Base-by-base conservation (phyloP, 2,888 invertebrate genomes). In the Luffia ferchaultella region DNA sequence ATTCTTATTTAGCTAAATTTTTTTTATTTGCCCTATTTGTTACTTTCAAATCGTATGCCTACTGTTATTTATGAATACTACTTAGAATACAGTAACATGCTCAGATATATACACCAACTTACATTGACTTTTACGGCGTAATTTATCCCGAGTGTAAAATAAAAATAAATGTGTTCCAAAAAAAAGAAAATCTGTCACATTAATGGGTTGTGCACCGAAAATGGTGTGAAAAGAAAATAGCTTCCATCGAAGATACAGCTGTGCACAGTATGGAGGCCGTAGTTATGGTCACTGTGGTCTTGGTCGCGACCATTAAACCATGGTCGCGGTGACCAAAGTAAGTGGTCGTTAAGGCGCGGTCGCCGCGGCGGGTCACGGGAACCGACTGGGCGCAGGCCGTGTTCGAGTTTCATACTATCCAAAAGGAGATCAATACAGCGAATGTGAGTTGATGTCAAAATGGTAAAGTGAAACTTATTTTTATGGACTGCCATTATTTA, bases 331-430 rank as follows among this genome's bases (percentile, higher is more conserved):
- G 30, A 30, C 12, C 5, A 7, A 12, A 3, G 30, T 30, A 12
- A 3, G 30, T 30, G 30, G 30, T 30, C 30, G 30, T 3, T 12
- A 12, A 63, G 70, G 77, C 80, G 80, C 80, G 76, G 65, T 59
- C 67, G 65, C 78, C 66, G 57, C 52, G 49, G 64, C 77, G 73
- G 73, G 74, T 57, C 67, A 63, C 65, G 57, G 60, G 59, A 61
- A 64, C 71, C 18, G 67, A 82, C 82, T 79, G 78, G 71, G 74
- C 74, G 72, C 76, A 67, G 70, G 68, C 63, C 30, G 30, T 30
- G 30, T 30, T 30, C 30, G 30, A 30, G 30, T 30, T 53, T 59
- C 59, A 62, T 67, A 68, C 67, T 67, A 69, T 62, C 67, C 70
- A 63, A 64, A 63, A 15, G n/a, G 46, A 30, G 20, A 15, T 46